A percentile compares a stretch with the other conserved stretches of the same genome.
Evolutionary conservation across 2,888 invertebrate genomes (phyloP).

Genomic region (Spodoptera picta): DNA sequence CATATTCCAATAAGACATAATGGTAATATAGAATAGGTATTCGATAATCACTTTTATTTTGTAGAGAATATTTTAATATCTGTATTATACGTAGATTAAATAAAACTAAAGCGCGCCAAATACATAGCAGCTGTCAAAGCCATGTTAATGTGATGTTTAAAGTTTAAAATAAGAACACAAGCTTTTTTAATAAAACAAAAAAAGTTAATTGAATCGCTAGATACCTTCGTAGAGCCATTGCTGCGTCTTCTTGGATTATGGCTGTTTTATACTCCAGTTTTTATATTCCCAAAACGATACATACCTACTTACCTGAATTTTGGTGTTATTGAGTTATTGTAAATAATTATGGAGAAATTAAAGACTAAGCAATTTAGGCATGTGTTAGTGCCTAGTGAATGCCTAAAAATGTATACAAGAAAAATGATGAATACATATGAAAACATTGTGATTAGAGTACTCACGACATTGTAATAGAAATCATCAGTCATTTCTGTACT

Average conservation of each 20-base stretch:
- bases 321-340: constrained; percentile 73
- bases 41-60: constrained; percentile 46
- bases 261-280: constrained; percentile 52
- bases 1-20: constrained; percentile 59
- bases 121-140: constrained; percentile 24
- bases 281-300: constrained; percentile 55
- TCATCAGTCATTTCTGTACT: constrained; percentile 86
- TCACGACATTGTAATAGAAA: constrained; percentile 81
- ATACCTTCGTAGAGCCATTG: constrained; percentile 53
- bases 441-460: constrained; percentile 85
- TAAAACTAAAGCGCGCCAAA: constrained; percentile 30
- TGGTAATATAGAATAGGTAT: constrained; percentile 49
- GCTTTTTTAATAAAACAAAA: constrained; percentile 51
- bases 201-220: constrained; percentile 47
- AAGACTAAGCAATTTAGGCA: constrained; percentile 84
- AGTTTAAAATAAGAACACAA: constrained; percentile 36
- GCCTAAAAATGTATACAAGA: constrained; percentile 86
- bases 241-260: constrained; percentile 60
- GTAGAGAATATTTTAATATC: constrained; percentile 37
- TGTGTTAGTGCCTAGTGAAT: constrained; percentile 81
- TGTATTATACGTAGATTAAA: constrained; percentile 9
- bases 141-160: constrained; percentile 33
- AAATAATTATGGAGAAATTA: constrained; percentile 82
- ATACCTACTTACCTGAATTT: constrained; percentile 52
- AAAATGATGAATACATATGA: constrained; percentile 84